Percentiles rank a stretch among this genome's conserved stretches.
Evolutionary conservation across 2,113 vertebrate genomes (phyloP).

Genomic region (Pituophis catenifer): DNA sequence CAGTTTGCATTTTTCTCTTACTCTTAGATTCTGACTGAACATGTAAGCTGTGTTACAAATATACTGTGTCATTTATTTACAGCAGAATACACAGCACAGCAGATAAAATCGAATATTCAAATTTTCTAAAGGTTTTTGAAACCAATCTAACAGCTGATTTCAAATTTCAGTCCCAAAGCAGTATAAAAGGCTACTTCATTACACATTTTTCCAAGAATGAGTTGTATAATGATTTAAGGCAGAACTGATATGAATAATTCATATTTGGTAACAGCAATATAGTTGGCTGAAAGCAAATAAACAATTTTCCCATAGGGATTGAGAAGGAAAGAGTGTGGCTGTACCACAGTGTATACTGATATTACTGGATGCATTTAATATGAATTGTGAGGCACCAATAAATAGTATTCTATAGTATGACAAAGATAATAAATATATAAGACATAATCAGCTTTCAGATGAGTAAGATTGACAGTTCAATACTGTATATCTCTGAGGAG

Average conservation of each 20-base stretch:
- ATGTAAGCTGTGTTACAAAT: background rate
- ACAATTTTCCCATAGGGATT: background rate
- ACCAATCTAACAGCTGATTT: background rate
- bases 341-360: background rate
- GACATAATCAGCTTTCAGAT: background rate
- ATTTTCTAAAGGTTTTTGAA: background rate
- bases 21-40: background rate
- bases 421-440: background rate
- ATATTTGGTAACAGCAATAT: background rate
- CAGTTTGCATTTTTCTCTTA: background rate
- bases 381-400: background rate
- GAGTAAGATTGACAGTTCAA: background rate
- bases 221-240: background rate
- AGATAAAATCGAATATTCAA: background rate
- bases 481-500: background rate
- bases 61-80: background rate
- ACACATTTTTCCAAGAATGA: background rate
- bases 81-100: background rate
- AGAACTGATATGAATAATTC: too few relatives aligned
- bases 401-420: background rate
- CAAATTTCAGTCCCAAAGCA: background rate
- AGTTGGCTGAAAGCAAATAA: background rate
- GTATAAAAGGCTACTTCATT: background rate
- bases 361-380: background rate
- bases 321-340: background rate